A percentile compares a stretch with the other conserved stretches of the same genome.
Evolutionary conservation across 2,797 vertebrate species (phyloP).

Genomic region (Centropyge bicolor): DNA sequence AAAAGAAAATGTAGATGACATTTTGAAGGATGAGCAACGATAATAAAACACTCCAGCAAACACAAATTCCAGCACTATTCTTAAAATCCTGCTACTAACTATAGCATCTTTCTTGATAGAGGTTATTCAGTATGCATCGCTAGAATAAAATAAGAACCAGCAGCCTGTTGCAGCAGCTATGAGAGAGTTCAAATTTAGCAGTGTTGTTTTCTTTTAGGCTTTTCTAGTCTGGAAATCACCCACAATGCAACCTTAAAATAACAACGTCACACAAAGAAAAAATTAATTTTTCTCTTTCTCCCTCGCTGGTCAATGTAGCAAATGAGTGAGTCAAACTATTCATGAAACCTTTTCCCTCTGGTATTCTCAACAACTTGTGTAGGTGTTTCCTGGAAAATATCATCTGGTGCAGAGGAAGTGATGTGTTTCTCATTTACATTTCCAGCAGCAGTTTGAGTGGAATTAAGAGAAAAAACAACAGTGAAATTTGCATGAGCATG

Average conservation of each 20-base stretch:
- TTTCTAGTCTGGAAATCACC: conserved; percentile 21
- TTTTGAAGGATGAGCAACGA: conserved; percentile 63
- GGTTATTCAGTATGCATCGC: conserved; percentile 40
- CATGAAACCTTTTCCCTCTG: conserved; percentile 49
- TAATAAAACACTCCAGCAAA: conserved; percentile 42
- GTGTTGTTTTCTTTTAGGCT: conserved; percentile 4
- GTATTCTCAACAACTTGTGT: conserved; percentile 64
- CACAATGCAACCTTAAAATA: conserved; percentile 29
- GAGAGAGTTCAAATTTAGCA: conserved; percentile 19
- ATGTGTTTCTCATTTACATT: conserved; percentile 71
- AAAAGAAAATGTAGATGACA: conserved; percentile 61
- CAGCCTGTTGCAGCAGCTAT: conserved; percentile 27
- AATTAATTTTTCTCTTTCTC: conserved; percentile 2
- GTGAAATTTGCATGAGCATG: conserved; percentile 48
- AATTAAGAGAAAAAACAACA: conserved; percentile 53
- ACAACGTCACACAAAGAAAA: conserved; percentile 5
- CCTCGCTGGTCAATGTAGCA: conserved; percentile 37
- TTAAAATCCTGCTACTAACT: conserved; percentile 25
- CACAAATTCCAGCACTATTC: conserved; percentile 28
- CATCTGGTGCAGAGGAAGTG: conserved; percentile 77
- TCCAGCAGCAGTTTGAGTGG: conserved; percentile 54
- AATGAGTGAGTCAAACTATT: conserved; percentile 50
- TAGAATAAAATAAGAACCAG: conserved; percentile 39
- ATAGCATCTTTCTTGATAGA: conserved; percentile 17
- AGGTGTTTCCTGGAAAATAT: conserved; percentile 76